A percentile compares a stretch with the other conserved stretches of the same genome.
phyloP scores from a whole-genome alignment of 2,888 invertebrate genomes.

The Biston stratarius region DNA sequence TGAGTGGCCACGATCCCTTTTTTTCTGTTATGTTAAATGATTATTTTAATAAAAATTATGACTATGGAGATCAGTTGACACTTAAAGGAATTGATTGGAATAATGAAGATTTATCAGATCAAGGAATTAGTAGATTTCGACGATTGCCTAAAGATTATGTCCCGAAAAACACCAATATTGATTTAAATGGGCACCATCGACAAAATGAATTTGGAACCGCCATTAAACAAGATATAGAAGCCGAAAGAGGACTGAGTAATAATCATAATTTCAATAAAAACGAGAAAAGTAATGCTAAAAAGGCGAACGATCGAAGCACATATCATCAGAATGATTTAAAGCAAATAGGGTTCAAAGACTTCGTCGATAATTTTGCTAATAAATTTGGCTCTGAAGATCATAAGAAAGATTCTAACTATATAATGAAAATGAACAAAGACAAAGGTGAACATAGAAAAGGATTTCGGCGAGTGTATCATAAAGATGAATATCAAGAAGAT shows the following conservation, averaged over 20 bases:
- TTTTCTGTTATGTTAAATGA: constrained; percentile 72
- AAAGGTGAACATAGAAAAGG: constrained; percentile 74
- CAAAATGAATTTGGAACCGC: constrained; percentile 18
- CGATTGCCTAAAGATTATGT: constrained; percentile 17
- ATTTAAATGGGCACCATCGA: background rate
- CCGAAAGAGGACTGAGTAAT: constrained; percentile 50
- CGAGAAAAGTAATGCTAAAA: constrained; percentile 52
- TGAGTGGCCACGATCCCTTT: constrained; percentile 67
- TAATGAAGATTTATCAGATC: constrained; percentile 48
- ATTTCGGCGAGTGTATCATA: constrained; percentile 74
- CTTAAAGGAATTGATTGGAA: constrained; percentile 70
- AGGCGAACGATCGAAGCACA: constrained; percentile 50
- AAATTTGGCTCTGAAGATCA: constrained; percentile 69
- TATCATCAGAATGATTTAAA: constrained; percentile 55
- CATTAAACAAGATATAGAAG: constrained; percentile 43
- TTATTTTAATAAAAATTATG: constrained; percentile 65
- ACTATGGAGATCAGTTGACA: constrained; percentile 62
- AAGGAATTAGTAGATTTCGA: constrained; percentile 32
- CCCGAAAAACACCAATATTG: constrained; percentile 1
- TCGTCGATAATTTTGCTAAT: constrained; percentile 69
- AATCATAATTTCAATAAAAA: constrained; percentile 54
- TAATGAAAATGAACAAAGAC: constrained; percentile 61
- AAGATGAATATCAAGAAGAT: constrained; percentile 77
- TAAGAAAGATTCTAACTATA: constrained; percentile 60
- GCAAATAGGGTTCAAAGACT: constrained; percentile 65